phyloP scores from a whole-genome alignment of 2,113 vertebrate genomes.

The Hyperoodon ampullatus region DNA sequence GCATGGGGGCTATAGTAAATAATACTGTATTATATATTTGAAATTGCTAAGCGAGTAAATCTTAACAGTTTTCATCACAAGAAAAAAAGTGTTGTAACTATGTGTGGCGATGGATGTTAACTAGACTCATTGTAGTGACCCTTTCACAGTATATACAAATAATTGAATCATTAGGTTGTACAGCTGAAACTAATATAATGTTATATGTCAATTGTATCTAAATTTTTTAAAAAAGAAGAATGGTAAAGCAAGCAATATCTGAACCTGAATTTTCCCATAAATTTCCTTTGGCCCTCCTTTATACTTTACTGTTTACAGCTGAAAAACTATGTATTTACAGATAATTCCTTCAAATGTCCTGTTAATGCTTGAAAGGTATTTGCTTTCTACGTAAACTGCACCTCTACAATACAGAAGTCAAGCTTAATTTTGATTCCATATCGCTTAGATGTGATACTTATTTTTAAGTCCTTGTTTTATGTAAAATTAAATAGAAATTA shows the following conservation, averaged over 20 bases:
- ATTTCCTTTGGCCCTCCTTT: neutral
- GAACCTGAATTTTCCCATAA: neutral
- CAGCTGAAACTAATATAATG: neutral
- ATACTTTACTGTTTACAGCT: neutral
- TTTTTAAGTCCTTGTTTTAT: neutral
- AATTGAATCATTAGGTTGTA: neutral
- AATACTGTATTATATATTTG: neutral
- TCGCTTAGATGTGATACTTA: neutral
- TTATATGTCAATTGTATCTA: neutral
- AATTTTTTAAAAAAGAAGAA: neutral
- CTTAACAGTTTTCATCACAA: neutral
- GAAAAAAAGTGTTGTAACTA: neutral
- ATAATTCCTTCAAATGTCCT: neutral
- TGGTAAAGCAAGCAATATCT: neutral
- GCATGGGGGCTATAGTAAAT: neutral
- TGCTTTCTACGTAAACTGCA: neutral
- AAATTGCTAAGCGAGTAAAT: neutral
- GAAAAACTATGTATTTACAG: neutral
- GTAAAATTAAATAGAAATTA: neutral
- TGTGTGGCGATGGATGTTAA: neutral
- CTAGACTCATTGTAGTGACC: neutral
- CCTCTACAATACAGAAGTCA: neutral
- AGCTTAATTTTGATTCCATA: neutral
- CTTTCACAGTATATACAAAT: neutral
- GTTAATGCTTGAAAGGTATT: neutral